Base-by-base conservation (phyloP, 2,797 vertebrate genomes). In the Fistularia commersonii region DNA sequence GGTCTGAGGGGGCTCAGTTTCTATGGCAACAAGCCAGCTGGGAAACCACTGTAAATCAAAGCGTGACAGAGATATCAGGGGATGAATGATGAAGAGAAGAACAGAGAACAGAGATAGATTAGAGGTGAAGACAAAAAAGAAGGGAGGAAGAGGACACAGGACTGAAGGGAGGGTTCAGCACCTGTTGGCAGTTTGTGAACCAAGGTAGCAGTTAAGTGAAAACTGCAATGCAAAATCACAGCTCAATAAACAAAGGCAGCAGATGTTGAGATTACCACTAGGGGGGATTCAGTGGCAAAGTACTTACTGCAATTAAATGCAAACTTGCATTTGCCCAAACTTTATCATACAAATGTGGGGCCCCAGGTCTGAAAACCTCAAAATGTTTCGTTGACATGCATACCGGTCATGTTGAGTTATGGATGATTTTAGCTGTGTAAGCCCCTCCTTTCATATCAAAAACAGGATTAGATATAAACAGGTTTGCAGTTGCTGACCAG, bases 1-100 rank as follows among this genome's bases (percentile, higher is more conserved):
- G 66, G 76, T 81, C 77, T 82, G 35, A 61, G 63, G 71, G 80
- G 76, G 74, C 74, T 79, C 77, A 70, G 87, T 89, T 89, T 85
- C 87, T 85, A 89, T 89, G 84, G 86, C 82, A 88, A 89, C 87
- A 67, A 81, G 80, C 83, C 82, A 84, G 82, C 79, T 80, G 79
- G 76, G 76, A 76, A 86, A 80, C 68, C 69, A 70, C 76, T 69
- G 82, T 77, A 86, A 84, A 84, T 87, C 83, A 83, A 83, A 81
- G 81, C 65, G 11, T 82, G 79, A 86, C 84, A 81, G 81, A 79
- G 81, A 84, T 80, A 87, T 86, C 79, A 82, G 66, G 77, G 78
- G 81, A 76, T 70, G 70, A 79, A 76, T 75, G 78, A 82, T 76
- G 64, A 69, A 56, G 59, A 67, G 65, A 71, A 59, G 49, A 57